Evolutionary conservation across 1,140 invertebrate genomes (phyloP).

Genomic region (Daktulosphaira vitifoliae): DNA sequence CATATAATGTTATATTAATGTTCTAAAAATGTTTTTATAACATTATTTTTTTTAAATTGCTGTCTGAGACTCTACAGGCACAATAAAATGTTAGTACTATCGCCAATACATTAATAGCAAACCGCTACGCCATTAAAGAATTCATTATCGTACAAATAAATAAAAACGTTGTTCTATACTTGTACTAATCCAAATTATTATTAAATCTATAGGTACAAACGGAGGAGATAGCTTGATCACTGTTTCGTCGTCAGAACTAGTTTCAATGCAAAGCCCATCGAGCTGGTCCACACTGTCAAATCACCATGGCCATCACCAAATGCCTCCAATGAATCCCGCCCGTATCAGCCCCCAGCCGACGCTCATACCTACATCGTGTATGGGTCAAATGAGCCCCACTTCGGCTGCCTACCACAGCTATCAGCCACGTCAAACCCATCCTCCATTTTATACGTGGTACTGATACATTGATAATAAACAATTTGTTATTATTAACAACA

Average conservation of each 20-base stretch:
- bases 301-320: conserved; percentile 29
- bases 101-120: too few relatives aligned
- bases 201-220: conserved; percentile 22
- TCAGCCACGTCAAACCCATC: conserved; percentile 36
- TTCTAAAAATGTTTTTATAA: too few relatives aligned
- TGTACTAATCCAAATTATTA: too few relatives aligned
- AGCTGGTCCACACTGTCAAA: conserved; percentile 35
- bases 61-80: too few relatives aligned
- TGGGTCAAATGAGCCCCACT: conserved; percentile 35
- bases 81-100: too few relatives aligned
- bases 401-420: conserved; percentile 31
- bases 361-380: conserved; percentile 26
- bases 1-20: too few relatives aligned
- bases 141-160: too few relatives aligned
- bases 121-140: too few relatives aligned
- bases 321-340: conserved; percentile 34
- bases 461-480: conserved; percentile 1
- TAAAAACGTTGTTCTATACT: too few relatives aligned
- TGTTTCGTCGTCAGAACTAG: conserved; percentile 34
- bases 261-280: conserved; percentile 37
- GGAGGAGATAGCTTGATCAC: conserved; percentile 33
- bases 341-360: conserved; percentile 33
- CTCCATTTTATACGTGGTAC: conserved; percentile 39
- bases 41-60: too few relatives aligned
- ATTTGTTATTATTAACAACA: background rate